These are phyloP conservation scores for Halcyon badia DNA, from an alignment of 2,797 vertebrate genomes.

Conservation along the genomic window DNA sequence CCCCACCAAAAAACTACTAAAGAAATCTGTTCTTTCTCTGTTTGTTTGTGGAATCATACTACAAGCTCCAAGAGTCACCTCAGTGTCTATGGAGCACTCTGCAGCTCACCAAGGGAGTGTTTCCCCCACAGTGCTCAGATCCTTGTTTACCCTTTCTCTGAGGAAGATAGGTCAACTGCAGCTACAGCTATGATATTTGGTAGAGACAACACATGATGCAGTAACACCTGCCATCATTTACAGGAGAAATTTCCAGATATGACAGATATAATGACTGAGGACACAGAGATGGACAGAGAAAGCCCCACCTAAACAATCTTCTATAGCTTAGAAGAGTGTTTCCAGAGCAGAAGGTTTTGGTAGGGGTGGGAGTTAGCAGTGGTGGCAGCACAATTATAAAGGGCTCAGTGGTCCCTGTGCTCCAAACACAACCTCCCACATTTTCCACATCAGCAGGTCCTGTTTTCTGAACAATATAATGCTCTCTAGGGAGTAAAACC, in stretches of 20 bases:
- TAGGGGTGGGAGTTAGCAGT: background rate
- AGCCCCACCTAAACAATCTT: background rate
- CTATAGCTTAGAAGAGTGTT: background rate
- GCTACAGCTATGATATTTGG: background rate
- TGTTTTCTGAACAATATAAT: accelerated
- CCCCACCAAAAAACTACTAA: background rate
- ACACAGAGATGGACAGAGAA: background rate
- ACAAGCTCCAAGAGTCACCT: background rate
- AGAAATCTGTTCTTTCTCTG: background rate
- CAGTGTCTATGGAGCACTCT: background rate
- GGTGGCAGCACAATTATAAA: background rate
- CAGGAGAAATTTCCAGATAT: background rate
- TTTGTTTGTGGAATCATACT: background rate
- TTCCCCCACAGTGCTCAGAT: background rate
- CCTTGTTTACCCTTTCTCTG: background rate
- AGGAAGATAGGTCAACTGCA: background rate
- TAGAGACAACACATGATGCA: background rate
- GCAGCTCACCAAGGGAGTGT: background rate
- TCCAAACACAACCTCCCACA: background rate
- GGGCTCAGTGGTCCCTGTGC: background rate
- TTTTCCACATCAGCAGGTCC: background rate
- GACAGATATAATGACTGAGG: background rate
- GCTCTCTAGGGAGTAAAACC: background rate
- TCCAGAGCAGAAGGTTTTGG: background rate
- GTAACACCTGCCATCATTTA: accelerated